Evolutionary conservation across 37 sponge, comb jelly and placozoan species (phyloP).

Genomic region (Mnemiopsis leidyi): DNA sequence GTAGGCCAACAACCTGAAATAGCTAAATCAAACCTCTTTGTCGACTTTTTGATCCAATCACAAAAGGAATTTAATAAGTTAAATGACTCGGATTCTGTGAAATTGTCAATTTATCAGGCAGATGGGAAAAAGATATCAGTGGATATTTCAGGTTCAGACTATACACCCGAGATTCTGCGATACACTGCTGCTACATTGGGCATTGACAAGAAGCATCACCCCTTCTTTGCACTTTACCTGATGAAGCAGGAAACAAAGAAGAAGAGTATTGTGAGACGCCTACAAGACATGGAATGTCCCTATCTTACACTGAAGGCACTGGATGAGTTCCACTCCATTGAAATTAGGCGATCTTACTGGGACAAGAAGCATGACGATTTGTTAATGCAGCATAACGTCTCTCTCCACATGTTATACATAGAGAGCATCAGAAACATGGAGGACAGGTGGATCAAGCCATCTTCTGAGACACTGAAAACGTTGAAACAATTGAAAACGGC

Average conservation of each 20-base stretch:
- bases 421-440: slow-evolving; percentile 21
- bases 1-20: slow-evolving; percentile 24
- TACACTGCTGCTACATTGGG: not conserved
- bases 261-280: not conserved
- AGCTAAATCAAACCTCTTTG: slow-evolving; percentile 4
- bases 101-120: not conserved
- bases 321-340: not conserved
- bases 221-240: not conserved
- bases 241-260: not conserved
- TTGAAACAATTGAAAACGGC: slow-evolving; percentile 30
- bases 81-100: not conserved
- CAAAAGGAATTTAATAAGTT: slow-evolving; percentile 44
- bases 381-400: not conserved
- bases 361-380: not conserved
- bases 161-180: not conserved
- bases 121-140: not conserved
- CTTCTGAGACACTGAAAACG: slow-evolving; percentile 1
- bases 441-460: slow-evolving; percentile 49
- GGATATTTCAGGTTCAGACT: not conserved
- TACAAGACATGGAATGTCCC: slow-evolving; percentile 31
- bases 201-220: slow-evolving; percentile 5
- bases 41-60: slow-evolving; percentile 24
- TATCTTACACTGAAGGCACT: slow-evolving; percentile 27
- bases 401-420: not conserved
- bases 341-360: not conserved